Evolutionary conservation across 1,140 invertebrate genomes (phyloP).

Genomic region (Neuroterus valhalla): DNA sequence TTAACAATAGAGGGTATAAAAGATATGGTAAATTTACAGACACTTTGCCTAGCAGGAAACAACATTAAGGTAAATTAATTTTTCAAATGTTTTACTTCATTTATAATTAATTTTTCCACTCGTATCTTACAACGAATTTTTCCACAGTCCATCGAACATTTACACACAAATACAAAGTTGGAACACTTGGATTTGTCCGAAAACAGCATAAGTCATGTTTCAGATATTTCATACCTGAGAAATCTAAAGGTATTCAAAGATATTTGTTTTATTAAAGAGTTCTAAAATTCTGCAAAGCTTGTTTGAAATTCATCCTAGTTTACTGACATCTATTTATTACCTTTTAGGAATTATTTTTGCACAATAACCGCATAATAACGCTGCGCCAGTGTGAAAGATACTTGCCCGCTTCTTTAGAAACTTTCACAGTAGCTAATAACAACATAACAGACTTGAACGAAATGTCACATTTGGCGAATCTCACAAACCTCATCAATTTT

Average conservation of each 20-base stretch:
- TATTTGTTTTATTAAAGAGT: constrained; percentile 21
- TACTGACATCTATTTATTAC: constrained; percentile 61
- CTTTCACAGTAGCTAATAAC: constrained; percentile 89
- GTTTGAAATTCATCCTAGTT: constrained; percentile 16
- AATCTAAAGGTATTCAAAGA: constrained; percentile 81
- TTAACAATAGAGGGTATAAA: constrained; percentile 91
- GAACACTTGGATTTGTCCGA: constrained; percentile 91
- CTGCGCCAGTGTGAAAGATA: constrained; percentile 88
- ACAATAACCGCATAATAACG: constrained; percentile 89
- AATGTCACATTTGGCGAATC: constrained; percentile 86
- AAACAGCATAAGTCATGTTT: constrained; percentile 89
- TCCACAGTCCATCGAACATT: constrained; percentile 88
- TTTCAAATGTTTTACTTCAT: neutral
- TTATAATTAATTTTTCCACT: constrained; percentile 22
- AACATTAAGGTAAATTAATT: constrained; percentile 79
- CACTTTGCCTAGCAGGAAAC: constrained; percentile 84
- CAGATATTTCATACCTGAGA: constrained; percentile 88
- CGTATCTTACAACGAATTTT: constrained; percentile 36
- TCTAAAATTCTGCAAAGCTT: neutral
- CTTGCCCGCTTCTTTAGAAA: constrained; percentile 84
- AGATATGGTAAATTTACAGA: constrained; percentile 86
- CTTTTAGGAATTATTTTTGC: constrained; percentile 87
- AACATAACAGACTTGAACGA: constrained; percentile 91
- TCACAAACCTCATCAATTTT: constrained; percentile 85
- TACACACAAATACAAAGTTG: constrained; percentile 86